Conservation (phyloP, 2,113 vertebrate species). For the Brachionichthys hirsutus region DNA sequence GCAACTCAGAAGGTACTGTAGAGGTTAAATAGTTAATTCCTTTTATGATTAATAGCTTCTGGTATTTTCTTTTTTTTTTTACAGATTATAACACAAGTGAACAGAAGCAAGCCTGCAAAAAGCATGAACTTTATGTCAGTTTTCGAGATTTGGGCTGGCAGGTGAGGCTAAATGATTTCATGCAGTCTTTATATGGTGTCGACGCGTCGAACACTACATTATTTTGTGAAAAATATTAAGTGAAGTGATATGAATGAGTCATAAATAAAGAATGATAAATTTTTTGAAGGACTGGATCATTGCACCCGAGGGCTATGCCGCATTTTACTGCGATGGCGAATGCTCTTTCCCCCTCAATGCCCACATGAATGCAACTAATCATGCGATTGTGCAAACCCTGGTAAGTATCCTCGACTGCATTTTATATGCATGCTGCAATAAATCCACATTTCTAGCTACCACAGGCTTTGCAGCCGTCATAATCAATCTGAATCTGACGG, state of each 20-base stretch:
- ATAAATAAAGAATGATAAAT: constrained; percentile 8
- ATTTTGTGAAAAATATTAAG: too few relatives aligned
- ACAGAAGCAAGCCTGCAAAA: constrained; percentile 98
- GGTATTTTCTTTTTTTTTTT: not conserved
- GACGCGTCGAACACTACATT: not conserved
- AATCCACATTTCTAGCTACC: constrained; percentile 14
- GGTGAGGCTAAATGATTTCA: constrained; percentile 72
- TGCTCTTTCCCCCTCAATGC: constrained; percentile 98
- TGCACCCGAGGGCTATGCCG: constrained; percentile 95
- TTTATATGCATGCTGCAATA: constrained; percentile 4
- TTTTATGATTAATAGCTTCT: not conserved
- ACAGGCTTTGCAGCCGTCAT: constrained; percentile 16
- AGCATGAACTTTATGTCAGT: constrained; percentile 98
- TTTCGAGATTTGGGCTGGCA: constrained; percentile 98
- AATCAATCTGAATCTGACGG: constrained; percentile 22
- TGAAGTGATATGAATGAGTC: not conserved
- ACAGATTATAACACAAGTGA: constrained; percentile 89
- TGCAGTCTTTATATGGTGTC: not conserved
- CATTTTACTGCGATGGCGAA: constrained; percentile 98
- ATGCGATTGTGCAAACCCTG: constrained; percentile 98
- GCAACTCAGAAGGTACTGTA: too few relatives aligned
- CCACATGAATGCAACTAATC: constrained; percentile 99
- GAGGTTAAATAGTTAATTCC: too few relatives aligned
- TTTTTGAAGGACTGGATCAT: constrained; percentile 95
- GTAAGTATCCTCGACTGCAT: constrained; percentile 66